A percentile compares a stretch with the other conserved stretches of the same genome.
Evolutionary conservation across 2,797 vertebrate species (phyloP).

Genomic region (Meda fulgida): DNA sequence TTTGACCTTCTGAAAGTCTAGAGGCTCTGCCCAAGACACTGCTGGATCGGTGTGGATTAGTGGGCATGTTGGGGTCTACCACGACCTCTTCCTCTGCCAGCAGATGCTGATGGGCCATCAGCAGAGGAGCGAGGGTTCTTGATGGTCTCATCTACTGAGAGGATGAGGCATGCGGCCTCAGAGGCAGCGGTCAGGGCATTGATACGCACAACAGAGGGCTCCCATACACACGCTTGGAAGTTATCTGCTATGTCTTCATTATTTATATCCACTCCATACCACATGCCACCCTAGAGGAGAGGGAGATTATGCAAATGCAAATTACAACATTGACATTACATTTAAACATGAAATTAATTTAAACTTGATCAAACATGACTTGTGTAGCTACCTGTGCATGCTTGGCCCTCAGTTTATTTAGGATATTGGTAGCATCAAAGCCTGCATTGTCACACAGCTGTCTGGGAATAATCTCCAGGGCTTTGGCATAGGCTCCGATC

Average conservation of each 20-base stretch:
- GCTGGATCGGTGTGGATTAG: conserved; percentile 62
- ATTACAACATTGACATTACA: not conserved
- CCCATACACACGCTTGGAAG: conserved; percentile 91
- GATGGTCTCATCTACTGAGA: conserved; percentile 96
- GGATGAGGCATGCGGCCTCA: conserved; percentile 93
- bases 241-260: conserved; percentile 97
- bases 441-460: conserved; percentile 98
- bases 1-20: conserved; percentile 46
- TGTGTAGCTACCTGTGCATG: conserved; percentile 87
- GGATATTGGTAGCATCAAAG: conserved; percentile 97
- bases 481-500: conserved; percentile 96
- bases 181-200: conserved; percentile 93
- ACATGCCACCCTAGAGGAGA: conserved; percentile 85
- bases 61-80: conserved; percentile 82
- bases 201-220: conserved; percentile 91
- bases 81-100: conserved; percentile 81
- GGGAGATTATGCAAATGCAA: not conserved
- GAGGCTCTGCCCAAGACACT: conserved; percentile 53
- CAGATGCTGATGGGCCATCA: conserved; percentile 74
- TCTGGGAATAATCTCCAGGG: conserved; percentile 94
- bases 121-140: conserved; percentile 89
- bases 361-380: not conserved
- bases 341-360: not conserved
- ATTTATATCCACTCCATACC: conserved; percentile 95
- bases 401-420: conserved; percentile 95